Evolutionary conservation across 2,113 vertebrate species (phyloP), one percentile per base, ranked within the genome.

Genomic region (Himantopus leucocephalus): DNA sequence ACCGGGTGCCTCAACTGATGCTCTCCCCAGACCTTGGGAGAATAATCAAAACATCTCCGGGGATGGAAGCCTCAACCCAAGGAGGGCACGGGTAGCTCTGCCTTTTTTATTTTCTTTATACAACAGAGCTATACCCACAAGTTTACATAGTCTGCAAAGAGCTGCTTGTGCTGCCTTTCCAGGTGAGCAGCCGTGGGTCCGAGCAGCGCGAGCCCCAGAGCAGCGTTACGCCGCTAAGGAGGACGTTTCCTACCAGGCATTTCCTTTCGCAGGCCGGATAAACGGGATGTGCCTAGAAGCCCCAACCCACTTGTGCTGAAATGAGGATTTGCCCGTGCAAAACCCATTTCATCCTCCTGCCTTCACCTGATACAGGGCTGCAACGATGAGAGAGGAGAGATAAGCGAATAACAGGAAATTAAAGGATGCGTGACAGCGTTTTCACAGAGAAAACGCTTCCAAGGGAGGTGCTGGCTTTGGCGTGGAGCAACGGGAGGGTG

Each of bases 161-260:
- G 32, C 43, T 60, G 60, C n/a, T 37, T 0, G 0, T 29, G 68
- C 30, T 16, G 8, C 0, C 0, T 10, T 45, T 43, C 8, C 58
- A 2, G 9, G 9, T 2, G 56, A 79, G 58, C 48, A 72, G 74
- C 9, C 1, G 3, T 8, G 67, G 53, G 53, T 37, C 64, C 30
- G 79, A 26, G 58, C 55, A 24, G 67, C 80, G 43, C 0, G 0
- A 86, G 63, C 55, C 64, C 32, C 62, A 32, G n/a, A 13, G 41
- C 73, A 59, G 30, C 0, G 0, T 3, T 23, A 30, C 8, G 3
- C 20, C 18, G 5, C 19, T 14, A 20, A 63, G 16, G 19, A 64
- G 63, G 39, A 32, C 39, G 15, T 22, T 15, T 43, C 63, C 39
- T 43, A 21, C 12, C 50, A 15, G 27, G n/a, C 22, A 5, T 32